Evolutionary conservation across 2,113 vertebrate genomes (phyloP), one percentile per base, ranked within the genome.

Genomic region (Eulacestoma nigropectus): DNA sequence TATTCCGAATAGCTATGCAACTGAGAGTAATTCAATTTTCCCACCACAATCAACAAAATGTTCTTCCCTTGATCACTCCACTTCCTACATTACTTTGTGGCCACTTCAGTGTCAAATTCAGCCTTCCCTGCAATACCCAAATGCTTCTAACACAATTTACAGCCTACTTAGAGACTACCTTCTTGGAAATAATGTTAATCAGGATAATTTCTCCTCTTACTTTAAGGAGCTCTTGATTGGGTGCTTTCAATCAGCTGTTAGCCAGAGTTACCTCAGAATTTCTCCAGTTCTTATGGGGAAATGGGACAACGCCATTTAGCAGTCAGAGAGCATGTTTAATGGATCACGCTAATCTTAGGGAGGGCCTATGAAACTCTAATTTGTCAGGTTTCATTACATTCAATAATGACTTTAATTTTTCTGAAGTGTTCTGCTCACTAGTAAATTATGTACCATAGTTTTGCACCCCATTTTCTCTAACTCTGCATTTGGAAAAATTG

Each of bases 371-470:
- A 96, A 93, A 97, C 86, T 93, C 92, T 78, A 96, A 97, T 87
- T 95, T 94, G 94, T 94, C 93, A 97, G 88, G 93, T 97, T 97
- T 97, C 97, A 96, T 97, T 97, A 97, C 96, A 95, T 97, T 95
- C 68, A 77, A 90, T 95, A 77, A 87, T 85, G 84, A 92, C 88
- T 79, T 57, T 91, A 92, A 94, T 93, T 95, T 93, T 93, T 88
- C 82, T 94, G 90, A 72, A 90, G 96, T 78, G n/a, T 93, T 96
- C 87, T 78, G 80, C 87, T 97, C 94, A 81, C 92, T 93, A 70
- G 84, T 89, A 95, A 97, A 96, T 86, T 82, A 89, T 10, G 84
- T 89, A 73, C 83, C 84, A 26, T 50, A 85, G 72, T 73, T 84
- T 90, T 91, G 95, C 73, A 94, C 89, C 75, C 89, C 85, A 85